phyloP scores from a whole-genome alignment of 2,797 vertebrate genomes.

The Gephyroberyx darwinii region DNA sequence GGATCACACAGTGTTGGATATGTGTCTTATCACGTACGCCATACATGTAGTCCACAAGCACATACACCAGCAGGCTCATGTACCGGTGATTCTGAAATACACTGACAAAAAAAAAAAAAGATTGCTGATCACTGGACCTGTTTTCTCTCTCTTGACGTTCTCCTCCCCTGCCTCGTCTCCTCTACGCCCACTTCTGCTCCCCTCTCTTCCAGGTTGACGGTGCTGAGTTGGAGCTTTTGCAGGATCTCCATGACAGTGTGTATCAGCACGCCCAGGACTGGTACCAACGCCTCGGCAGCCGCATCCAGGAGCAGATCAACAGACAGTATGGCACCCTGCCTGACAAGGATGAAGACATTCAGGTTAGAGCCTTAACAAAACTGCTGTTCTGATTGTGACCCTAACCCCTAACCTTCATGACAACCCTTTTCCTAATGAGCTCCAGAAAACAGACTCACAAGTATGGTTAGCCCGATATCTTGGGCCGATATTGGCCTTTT shows the following conservation, averaged over 20 bases:
- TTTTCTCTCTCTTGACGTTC: neutral
- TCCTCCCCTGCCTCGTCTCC: neutral
- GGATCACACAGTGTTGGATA: slow-evolving; percentile 17
- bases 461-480: no score
- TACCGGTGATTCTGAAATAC: neutral
- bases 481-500: no score
- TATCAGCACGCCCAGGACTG: slow-evolving; percentile 88
- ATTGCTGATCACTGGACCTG: neutral
- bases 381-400: neutral
- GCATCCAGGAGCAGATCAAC: slow-evolving; percentile 81
- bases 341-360: slow-evolving; percentile 85
- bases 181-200: neutral
- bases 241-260: slow-evolving; percentile 86
- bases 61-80: neutral
- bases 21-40: no score
- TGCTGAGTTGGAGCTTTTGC: slow-evolving; percentile 84
- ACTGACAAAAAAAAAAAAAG: neutral
- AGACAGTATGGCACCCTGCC: slow-evolving; percentile 86
- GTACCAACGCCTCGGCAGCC: slow-evolving; percentile 83
- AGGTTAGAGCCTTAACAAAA: slow-evolving; percentile 71
- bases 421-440: no score
- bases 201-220: slow-evolving; percentile 78
- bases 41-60: neutral
- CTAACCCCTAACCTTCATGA: no score
- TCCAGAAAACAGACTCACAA: no score